Percentiles rank a stretch among this genome's conserved stretches.
phyloP scores from a whole-genome alignment of 1,140 invertebrate genomes.

The Dendrolimus kikuchii region DNA sequence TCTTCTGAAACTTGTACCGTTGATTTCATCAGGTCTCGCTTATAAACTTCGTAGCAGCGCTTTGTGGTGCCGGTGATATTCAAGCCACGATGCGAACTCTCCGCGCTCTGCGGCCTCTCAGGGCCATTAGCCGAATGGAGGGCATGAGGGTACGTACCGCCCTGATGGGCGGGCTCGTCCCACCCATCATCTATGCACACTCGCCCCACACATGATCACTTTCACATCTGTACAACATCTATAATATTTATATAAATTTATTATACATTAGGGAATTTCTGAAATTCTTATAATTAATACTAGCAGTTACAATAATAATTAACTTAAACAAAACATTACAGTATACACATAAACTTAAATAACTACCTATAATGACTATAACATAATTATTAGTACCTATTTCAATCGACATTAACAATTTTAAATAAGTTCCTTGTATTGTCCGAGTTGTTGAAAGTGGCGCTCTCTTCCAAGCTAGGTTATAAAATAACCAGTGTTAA shows the following conservation, averaged over 20 bases:
- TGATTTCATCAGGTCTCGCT: constrained; percentile 88
- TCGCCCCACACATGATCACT: constrained; percentile 25
- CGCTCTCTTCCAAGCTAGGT: too few relatives aligned
- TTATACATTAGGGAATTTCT: too few relatives aligned
- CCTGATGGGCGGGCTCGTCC: constrained; percentile 27
- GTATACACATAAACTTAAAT: too few relatives aligned
- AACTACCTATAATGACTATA: too few relatives aligned
- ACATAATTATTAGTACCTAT: too few relatives aligned
- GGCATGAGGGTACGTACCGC: constrained; percentile 94
- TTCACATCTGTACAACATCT: constrained; percentile 9
- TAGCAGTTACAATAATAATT: too few relatives aligned
- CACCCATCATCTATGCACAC: constrained; percentile 33
- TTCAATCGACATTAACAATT: too few relatives aligned
- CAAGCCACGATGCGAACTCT: constrained; percentile 98
- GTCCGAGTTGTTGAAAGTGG: too few relatives aligned
- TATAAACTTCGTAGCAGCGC: constrained; percentile 96
- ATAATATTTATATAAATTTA: not conserved
- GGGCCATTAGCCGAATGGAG: constrained; percentile 97
- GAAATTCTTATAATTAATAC: too few relatives aligned
- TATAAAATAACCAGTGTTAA: too few relatives aligned
- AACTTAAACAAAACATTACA: too few relatives aligned
- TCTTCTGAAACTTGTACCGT: constrained; percentile 37
- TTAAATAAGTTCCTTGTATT: too few relatives aligned
- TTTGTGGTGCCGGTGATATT: constrained; percentile 94
- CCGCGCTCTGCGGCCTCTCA: constrained; percentile 93